phyloP scores from a whole-genome alignment of 1,140 invertebrate species.

The Drosophila murphyi region DNA sequence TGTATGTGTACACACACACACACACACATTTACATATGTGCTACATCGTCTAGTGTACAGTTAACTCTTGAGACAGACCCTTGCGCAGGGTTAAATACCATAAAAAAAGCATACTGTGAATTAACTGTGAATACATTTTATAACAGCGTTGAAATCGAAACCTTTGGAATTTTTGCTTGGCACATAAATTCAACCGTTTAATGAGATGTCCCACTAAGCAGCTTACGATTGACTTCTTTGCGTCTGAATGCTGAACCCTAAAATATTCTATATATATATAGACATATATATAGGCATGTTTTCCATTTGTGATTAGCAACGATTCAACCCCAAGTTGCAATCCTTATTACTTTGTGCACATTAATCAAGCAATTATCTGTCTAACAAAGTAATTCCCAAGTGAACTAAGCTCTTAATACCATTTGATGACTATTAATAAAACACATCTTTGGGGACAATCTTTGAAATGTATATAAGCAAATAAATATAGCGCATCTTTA shows the following conservation, averaged over 20 bases:
- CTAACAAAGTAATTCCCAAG: conserved; percentile 5
- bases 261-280: too few relatives aligned
- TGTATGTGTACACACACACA: background rate
- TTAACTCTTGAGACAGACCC: conserved; percentile 58
- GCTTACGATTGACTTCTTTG: conserved; percentile 2
- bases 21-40: background rate
- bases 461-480: too few relatives aligned
- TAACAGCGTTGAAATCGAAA: conserved; percentile 7
- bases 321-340: background rate
- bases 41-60: conserved; percentile 40
- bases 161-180: conserved; percentile 1
- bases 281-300: too few relatives aligned
- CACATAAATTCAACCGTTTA: too few relatives aligned
- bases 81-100: conserved; percentile 11
- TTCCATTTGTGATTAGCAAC: background rate
- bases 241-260: background rate
- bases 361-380: background rate
- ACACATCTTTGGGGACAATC: background rate
- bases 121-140: conserved; percentile 20
- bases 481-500: too few relatives aligned
- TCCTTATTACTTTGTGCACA: background rate
- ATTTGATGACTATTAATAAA: conserved; percentile 17
- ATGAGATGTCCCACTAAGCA: background rate
- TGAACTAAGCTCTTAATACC: conserved; percentile 7
- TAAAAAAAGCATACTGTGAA: conserved; percentile 15